Evolutionary conservation across 2,113 vertebrate genomes (phyloP).

Genomic region (Gymnarchus niloticus): DNA sequence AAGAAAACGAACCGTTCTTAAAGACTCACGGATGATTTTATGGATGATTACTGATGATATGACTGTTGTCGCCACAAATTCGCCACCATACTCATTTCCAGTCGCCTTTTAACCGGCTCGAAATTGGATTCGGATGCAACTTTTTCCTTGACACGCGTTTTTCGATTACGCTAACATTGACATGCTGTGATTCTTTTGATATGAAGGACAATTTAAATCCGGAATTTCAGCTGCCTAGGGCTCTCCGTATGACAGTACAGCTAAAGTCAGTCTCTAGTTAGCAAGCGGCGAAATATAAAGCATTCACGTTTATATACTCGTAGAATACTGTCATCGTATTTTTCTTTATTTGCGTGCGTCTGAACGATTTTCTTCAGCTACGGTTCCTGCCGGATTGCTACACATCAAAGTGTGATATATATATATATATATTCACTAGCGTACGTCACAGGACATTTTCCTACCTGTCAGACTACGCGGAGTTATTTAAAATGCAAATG

Average conservation of each 20-base stretch:
- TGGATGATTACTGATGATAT: not conserved
- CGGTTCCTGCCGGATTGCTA: not conserved
- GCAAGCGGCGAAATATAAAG: not conserved
- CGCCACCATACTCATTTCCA: not conserved
- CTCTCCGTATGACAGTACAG: not conserved
- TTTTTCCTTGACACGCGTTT: not conserved
- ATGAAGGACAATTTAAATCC: not conserved
- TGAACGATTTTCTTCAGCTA: not conserved
- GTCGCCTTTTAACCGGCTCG: not conserved
- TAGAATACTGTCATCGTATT: not conserved
- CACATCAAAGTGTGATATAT: not conserved
- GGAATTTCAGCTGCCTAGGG: not conserved
- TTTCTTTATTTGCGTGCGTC: not conserved
- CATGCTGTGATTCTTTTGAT: not conserved
- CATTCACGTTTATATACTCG: not conserved
- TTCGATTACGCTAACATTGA: not conserved
- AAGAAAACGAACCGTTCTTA: not conserved
- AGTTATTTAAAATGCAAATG: not conserved
- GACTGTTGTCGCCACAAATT: not conserved
- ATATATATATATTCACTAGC: not conserved
- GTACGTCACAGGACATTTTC: not conserved
- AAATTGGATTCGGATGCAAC: not conserved
- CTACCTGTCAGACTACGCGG: not conserved
- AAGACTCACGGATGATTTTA: not conserved
- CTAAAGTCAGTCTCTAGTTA: not conserved